A percentile compares a stretch with the other conserved stretches of the same genome.
phyloP scores from a whole-genome alignment of 2,113 vertebrate genomes.

The Megatriorchis doriae region DNA sequence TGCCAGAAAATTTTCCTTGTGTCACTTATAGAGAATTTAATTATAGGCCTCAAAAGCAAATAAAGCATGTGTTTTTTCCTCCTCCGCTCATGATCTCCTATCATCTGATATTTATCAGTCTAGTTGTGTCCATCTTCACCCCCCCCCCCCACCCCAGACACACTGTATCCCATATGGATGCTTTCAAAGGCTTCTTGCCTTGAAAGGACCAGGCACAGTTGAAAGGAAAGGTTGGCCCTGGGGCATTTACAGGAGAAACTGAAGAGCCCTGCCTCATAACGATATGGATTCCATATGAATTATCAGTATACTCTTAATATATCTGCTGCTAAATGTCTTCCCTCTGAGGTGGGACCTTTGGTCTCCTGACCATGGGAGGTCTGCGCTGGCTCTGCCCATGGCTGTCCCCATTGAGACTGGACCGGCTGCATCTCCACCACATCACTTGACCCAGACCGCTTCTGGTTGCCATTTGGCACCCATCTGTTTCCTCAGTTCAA shows the following conservation, averaged over 20 bases:
- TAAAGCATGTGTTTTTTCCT: neutral
- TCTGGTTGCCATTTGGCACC: slow-evolving; percentile 38
- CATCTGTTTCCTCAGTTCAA: slow-evolving; percentile 56
- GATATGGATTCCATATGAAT: neutral
- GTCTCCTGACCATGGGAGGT: neutral
- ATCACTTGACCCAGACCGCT: neutral
- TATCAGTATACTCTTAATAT: neutral
- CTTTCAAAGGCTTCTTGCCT: neutral
- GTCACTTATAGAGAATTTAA: neutral
- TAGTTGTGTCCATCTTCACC: rapidly evolving
- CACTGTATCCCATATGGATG: neutral
- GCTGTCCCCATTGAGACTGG: neutral
- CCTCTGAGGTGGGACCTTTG: neutral
- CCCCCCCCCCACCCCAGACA: too few relatives aligned
- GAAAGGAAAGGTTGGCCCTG: neutral
- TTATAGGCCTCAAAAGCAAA: neutral
- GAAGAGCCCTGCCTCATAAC: neutral
- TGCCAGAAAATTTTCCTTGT: neutral
- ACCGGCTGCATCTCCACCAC: neutral
- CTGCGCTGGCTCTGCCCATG: neutral
- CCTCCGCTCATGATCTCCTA: neutral
- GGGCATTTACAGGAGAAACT: neutral
- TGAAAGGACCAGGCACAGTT: neutral
- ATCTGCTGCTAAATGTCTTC: neutral
- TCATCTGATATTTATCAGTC: neutral